A percentile compares a stretch with the other conserved stretches of the same genome.
These are phyloP conservation scores for Lasius fuliginosus DNA, from an alignment of 2,888 invertebrate genomes.

Conservation along the genomic window DNA sequence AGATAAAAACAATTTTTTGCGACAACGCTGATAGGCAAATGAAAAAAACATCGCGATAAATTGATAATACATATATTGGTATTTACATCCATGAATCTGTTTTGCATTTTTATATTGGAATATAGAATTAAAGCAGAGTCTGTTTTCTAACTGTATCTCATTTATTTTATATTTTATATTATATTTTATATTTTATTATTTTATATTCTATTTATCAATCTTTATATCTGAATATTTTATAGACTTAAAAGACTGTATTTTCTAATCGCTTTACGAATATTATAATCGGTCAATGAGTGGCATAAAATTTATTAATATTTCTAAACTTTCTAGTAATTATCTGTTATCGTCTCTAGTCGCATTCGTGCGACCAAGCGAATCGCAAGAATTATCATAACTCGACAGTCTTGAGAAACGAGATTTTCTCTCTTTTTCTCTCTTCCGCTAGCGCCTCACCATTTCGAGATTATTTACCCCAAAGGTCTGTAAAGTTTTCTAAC, in stretches of 20 bases:
- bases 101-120: neutral
- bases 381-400: constrained; percentile 75
- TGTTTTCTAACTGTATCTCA: neutral
- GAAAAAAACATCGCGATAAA: neutral
- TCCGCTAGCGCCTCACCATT: constrained; percentile 42
- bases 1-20: neutral
- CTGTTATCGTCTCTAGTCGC: constrained; percentile 11
- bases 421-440: constrained; percentile 10
- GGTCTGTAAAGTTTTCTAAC: constrained; percentile 56
- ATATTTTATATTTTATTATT: too few species aligned
- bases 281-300: neutral
- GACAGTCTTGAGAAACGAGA: constrained; percentile 61
- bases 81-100: neutral
- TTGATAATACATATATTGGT: neutral
- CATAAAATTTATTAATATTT: constrained; percentile 4
- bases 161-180: neutral
- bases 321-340: constrained; percentile 14
- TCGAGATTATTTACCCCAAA: constrained; percentile 54
- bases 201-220: neutral
- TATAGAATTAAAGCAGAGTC: neutral
- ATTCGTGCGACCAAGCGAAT: constrained; percentile 16
- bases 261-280: neutral
- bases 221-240: neutral
- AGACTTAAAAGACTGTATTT: neutral
- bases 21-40: neutral